Conservation (phyloP, 2,797 vertebrate species). For the Ctenosaura bakeri region DNA sequence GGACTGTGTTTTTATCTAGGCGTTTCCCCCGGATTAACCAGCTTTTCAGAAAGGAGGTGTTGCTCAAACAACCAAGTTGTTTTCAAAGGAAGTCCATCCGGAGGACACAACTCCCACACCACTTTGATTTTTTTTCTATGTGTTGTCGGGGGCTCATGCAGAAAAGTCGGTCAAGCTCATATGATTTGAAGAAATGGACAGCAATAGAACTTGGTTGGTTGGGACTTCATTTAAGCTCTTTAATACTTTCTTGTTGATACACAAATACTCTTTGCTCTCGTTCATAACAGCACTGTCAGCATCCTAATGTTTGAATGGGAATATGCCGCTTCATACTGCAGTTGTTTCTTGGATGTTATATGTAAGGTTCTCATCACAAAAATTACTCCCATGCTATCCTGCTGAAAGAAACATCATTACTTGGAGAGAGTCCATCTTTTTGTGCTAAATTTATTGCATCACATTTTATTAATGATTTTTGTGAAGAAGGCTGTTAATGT, state of each 20-base stretch:
- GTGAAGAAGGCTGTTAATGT: slow-evolving; percentile 61
- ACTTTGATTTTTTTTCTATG: neutral
- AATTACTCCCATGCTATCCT: slow-evolving; percentile 42
- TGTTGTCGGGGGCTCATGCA: too few species aligned
- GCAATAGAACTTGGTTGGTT: neutral
- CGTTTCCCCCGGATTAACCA: neutral
- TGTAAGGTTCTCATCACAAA: slow-evolving; percentile 42
- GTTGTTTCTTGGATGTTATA: slow-evolving; percentile 43
- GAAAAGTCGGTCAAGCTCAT: neutral
- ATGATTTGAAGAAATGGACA: neutral
- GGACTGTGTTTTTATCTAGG: neutral
- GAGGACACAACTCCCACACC: neutral
- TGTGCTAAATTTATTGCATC: slow-evolving; percentile 43
- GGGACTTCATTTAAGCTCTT: slow-evolving; percentile 41
- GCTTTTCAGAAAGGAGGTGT: neutral
- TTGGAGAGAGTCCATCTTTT: slow-evolving; percentile 13
- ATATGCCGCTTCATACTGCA: slow-evolving; percentile 33
- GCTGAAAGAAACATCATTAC: slow-evolving; percentile 32
- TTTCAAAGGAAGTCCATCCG: neutral
- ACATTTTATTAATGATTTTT: slow-evolving; percentile 67
- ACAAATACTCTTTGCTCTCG: too few species aligned
- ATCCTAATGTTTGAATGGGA: slow-evolving; percentile 43
- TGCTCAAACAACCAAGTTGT: neutral
- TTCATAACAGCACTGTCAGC: slow-evolving; percentile 37
- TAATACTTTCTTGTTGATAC: slow-evolving; percentile 6